Conservation (phyloP, 2,888 invertebrate genomes). For the Odiellus spinosus region DNA sequence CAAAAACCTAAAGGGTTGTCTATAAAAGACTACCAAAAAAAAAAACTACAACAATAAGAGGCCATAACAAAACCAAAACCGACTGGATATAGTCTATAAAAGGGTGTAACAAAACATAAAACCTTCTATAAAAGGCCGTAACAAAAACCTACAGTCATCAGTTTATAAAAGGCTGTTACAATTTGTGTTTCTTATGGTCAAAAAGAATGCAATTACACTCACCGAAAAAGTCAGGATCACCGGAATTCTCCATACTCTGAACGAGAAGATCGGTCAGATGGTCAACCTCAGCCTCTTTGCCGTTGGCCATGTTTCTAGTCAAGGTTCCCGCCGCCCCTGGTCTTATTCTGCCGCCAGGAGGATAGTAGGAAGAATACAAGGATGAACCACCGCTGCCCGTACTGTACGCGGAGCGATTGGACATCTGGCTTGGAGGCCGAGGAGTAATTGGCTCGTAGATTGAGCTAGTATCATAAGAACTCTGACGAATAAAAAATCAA, state of each 20-base stretch:
- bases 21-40: too few relatives aligned
- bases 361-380: constrained; percentile 34
- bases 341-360: constrained; percentile 29
- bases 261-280: constrained; percentile 72
- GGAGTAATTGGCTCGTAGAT: constrained; percentile 84
- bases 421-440: constrained; percentile 36
- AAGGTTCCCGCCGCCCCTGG: constrained; percentile 22
- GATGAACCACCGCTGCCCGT: constrained; percentile 52
- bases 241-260: constrained; percentile 62
- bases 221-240: constrained; percentile 50
- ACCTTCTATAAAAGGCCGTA: too few relatives aligned
- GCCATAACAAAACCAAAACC: too few relatives aligned
- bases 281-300: constrained; percentile 71
- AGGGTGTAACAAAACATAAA: too few relatives aligned
- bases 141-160: too few relatives aligned
- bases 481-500: constrained; percentile 29
- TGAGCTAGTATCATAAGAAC: constrained; percentile 55
- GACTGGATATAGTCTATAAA: too few relatives aligned
- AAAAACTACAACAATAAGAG: too few relatives aligned
- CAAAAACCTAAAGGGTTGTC: too few relatives aligned
- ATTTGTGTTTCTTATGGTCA: too few relatives aligned
- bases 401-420: constrained; percentile 32
- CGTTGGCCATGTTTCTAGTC: constrained; percentile 5
- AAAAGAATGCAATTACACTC: too few relatives aligned
- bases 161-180: too few relatives aligned